These are phyloP conservation scores for Crocodylus rhombifer DNA, from an alignment of 2,797 vertebrate species.

Conservation along the genomic window DNA sequence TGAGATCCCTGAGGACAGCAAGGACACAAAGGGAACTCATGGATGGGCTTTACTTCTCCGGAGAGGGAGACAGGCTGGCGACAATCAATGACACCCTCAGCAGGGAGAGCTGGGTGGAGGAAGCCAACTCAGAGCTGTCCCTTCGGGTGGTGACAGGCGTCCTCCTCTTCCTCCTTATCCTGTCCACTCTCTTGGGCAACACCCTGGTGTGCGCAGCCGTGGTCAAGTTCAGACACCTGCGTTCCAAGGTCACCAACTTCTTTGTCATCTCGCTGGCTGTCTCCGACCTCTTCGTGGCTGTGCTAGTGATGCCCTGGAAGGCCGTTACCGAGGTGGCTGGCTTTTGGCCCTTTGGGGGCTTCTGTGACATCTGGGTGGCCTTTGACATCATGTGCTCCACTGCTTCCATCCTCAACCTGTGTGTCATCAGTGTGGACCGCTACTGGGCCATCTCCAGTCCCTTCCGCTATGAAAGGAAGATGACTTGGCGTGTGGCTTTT, in stretches of 20 bases:
- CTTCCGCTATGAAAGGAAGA: constrained; percentile 83
- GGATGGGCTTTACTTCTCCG: background rate
- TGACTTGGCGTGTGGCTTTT: constrained; percentile 83
- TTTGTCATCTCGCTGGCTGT: constrained; percentile 87
- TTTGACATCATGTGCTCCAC: constrained; percentile 90
- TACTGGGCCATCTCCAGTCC: constrained; percentile 88
- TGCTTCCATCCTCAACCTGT: constrained; percentile 87
- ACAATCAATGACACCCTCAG: background rate
- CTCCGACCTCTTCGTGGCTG: constrained; percentile 86
- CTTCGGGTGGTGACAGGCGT: constrained; percentile 78
- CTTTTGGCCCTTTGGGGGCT: constrained; percentile 85
- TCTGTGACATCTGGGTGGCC: constrained; percentile 87
- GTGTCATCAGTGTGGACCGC: constrained; percentile 87
- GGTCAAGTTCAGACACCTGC: constrained; percentile 83
- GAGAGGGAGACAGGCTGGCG: background rate
- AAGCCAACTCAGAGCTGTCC: constrained; percentile 32
- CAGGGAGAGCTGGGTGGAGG: background rate
- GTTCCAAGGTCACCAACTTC: constrained; percentile 88
- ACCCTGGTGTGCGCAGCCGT: constrained; percentile 84
- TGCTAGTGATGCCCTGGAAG: constrained; percentile 89
- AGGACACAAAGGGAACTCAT: background rate
- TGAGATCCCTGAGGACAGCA: background rate
- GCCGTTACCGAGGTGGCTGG: constrained; percentile 81
- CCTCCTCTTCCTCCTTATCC: constrained; percentile 83
- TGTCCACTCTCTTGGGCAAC: constrained; percentile 85